Percentiles rank a stretch among this genome's conserved stretches.
Evolutionary conservation across 2,888 invertebrate genomes (phyloP).

Genomic region (Tetheella fluctuosa): DNA sequence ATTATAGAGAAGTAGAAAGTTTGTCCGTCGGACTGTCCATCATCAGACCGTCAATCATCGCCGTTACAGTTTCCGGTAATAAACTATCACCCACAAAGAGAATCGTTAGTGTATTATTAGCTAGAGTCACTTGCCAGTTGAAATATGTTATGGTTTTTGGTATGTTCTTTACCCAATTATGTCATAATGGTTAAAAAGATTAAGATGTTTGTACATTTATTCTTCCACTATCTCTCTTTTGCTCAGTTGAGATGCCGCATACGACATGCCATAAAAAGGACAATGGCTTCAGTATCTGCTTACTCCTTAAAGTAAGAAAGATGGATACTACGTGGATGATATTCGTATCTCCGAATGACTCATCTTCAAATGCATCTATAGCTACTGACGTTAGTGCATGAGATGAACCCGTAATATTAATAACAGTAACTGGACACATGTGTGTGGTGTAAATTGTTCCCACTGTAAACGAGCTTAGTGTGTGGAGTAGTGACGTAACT

Average conservation of each 20-base stretch:
- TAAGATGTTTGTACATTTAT: neutral
- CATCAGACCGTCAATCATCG: conserved; percentile 36
- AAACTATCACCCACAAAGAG: conserved; percentile 10
- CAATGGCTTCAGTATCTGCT: neutral
- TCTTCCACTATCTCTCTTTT: too few relatives aligned
- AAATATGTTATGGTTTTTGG: neutral
- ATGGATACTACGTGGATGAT: too few relatives aligned
- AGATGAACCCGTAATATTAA: conserved; percentile 1
- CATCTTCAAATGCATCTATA: neutral
- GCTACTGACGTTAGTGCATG: neutral
- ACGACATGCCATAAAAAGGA: neutral
- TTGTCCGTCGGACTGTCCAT: conserved; percentile 27
- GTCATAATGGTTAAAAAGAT: too few relatives aligned
- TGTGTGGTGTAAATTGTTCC: conserved; percentile 8
- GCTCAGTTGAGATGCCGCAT: neutral
- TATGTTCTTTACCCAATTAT: too few relatives aligned
- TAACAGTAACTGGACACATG: conserved; percentile 2
- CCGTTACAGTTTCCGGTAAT: conserved; percentile 22
- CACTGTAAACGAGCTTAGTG: conserved; percentile 3
- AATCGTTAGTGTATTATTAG: conserved; percentile 11
- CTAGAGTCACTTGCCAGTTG: conserved; percentile 5
- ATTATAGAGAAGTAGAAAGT: conserved; percentile 24
- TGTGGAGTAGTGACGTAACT: conserved; percentile 6
- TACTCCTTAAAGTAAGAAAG: neutral
- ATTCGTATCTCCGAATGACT: neutral